Base-by-base conservation (phyloP, 1,140 invertebrate genomes). In the Helicorthomorpha holstii region DNA sequence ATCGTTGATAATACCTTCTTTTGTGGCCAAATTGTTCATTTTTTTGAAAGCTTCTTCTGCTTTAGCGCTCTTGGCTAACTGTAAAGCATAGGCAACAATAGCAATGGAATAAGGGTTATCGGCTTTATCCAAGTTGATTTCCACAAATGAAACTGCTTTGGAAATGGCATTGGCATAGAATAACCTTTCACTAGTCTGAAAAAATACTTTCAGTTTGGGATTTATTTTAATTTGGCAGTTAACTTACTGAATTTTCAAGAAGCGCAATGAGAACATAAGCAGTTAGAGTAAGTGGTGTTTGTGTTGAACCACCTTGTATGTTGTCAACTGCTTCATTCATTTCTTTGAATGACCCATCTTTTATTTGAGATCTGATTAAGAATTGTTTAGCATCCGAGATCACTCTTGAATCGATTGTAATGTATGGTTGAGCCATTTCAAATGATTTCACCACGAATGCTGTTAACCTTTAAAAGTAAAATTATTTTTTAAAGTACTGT, bases 391-490 rank as follows among this genome's bases (percentile, higher is more conserved):
- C 81, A 41, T 75, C 73, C 2, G 73, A 66, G 45, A 93, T 76
- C 46, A 92, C 77, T 45, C 66, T 56, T 24, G 67, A 57, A 54
- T 91, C 88, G 44, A 95, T 75, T 48, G 76, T 77, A 42, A 94
- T 88, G 64, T 82, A 84, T 23, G 76, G 70, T 45, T 75, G 69
- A 2, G 89, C 90, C 66, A 88, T 82, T 16, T 78, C 77, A 59
- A 97, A 81, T 34, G 90, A 86, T 57, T 87, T 79, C 0, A 82
- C 78, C 0, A 95, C 89, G 63, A 94, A 93, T 3, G 93, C 88
- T 2, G 95, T 98, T 52, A 98, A 72, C 81, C 82, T n/a, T n/a
- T n/a, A n/a, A n/a, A n/a, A n/a, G n/a, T n/a, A n/a, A n/a, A n/a
- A n/a, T n/a, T n/a, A n/a, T n/a, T n/a, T n/a, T n/a, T n/a, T n/a